Evolutionary conservation across 2,113 vertebrate species (phyloP).

Genomic region (Carlito syrichta): DNA sequence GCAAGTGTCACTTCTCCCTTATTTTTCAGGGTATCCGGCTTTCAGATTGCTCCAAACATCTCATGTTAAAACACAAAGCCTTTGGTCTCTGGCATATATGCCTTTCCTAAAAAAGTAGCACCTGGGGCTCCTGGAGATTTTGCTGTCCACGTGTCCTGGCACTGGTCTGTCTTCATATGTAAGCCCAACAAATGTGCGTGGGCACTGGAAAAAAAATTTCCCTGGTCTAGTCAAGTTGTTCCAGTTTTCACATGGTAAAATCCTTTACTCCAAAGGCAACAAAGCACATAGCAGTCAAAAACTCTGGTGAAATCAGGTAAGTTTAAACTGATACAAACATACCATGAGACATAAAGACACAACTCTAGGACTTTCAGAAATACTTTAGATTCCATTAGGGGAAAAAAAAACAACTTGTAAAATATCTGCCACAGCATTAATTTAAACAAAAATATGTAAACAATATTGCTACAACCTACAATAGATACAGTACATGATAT

Average conservation of each 20-base stretch:
- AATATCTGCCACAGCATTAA: background rate
- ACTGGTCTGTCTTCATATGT: background rate
- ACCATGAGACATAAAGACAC: background rate
- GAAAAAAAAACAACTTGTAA: background rate
- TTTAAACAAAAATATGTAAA: background rate
- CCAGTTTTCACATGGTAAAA: background rate
- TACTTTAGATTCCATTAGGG: background rate
- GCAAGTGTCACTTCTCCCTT: background rate
- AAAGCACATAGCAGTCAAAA: background rate
- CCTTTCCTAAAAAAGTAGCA: background rate
- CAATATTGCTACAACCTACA: background rate
- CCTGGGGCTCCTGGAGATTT: background rate
- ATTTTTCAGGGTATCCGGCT: background rate
- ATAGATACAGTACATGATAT: background rate
- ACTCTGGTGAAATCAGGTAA: background rate
- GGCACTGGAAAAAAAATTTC: background rate
- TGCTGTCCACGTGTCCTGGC: fast-evolving
- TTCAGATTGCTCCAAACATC: background rate
- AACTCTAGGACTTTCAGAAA: background rate
- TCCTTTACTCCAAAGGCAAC: background rate
- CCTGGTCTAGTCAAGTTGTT: background rate
- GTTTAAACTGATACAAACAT: background rate
- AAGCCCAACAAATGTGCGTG: background rate
- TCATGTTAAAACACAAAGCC: background rate
- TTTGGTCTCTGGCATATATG: background rate